Evolutionary conservation across 92 coral and sea anemone species (phyloP).

Genomic region (Siderastrea radians): DNA sequence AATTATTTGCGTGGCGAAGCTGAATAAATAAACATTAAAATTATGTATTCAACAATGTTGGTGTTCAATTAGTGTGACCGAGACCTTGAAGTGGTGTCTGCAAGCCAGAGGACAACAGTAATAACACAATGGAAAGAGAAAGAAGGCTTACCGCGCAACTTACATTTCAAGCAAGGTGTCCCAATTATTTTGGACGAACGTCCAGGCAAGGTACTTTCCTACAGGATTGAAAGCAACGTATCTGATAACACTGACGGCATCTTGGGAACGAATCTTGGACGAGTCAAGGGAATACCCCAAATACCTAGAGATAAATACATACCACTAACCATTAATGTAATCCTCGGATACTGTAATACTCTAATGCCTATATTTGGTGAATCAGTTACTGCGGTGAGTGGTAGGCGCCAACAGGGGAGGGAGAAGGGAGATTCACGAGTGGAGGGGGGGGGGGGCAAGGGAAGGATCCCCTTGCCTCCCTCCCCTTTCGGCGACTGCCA

Average conservation of each 20-base stretch:
- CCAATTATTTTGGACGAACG: slow-evolving; percentile 93
- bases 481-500: no score
- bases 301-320: slow-evolving; percentile 39
- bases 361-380: no score
- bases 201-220: slow-evolving; percentile 96
- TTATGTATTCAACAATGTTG: no score
- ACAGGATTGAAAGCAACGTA: slow-evolving; percentile 85
- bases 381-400: no score
- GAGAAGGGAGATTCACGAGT: no score
- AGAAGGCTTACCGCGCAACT: slow-evolving; percentile 19
- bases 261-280: slow-evolving; percentile 92
- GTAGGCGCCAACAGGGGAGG: no score
- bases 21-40: no score
- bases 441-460: no score
- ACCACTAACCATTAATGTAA: neutral
- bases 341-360: neutral
- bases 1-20: no score
- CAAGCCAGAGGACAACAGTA: neutral
- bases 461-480: no score
- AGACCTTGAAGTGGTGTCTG: neutral
- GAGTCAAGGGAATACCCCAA: slow-evolving; percentile 80
- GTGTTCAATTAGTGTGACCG: no score
- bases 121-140: neutral
- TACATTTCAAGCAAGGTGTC: slow-evolving; percentile 77
- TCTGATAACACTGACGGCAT: slow-evolving; percentile 81